Evolutionary conservation across 2,113 vertebrate species (phyloP), one percentile per base, ranked within the genome.

Genomic region (Vulpes lagopus): DNA sequence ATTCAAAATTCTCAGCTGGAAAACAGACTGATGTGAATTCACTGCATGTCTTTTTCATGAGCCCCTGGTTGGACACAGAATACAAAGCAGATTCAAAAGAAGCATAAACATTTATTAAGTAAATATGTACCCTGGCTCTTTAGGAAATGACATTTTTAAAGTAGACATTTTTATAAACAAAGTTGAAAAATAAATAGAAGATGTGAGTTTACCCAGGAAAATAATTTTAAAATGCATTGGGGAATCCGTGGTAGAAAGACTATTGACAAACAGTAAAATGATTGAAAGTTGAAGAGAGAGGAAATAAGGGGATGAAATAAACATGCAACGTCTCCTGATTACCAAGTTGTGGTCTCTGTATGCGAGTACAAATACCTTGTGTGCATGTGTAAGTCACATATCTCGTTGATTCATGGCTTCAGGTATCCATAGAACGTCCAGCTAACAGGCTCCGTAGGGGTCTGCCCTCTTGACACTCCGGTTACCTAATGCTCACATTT

Each of bases 101-200:
- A 86, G 69, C 32, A 59, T 53, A 92, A 87, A 65, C 51, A 38
- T 95, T 95, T 73, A 89, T 82, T 71, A 55, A 96, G n/a, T 65
- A 85, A 59, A 49, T 69, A 81, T 35, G 35, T 49, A 86, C 74
- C 35, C 15, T 65, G n/a, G 55, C 19, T 89, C 5, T 78, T 95
- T 55, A 84, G 69, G 53, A 96, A 92, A 80, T 92, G 51, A 35
- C n/a, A 83, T 76, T 69, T 64, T 64, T 89, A 94, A 95, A 78
- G 57, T 84, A 91, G 82, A 55, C 25, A n/a, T 90, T 86, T 78
- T 85, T 51, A 51, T 82, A 71, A 85, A 65, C 43, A 94, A 92
- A 94, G 43, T 91, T 95, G 32, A 55, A 94, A 90, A 95, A 89
- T 84, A 87, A 86, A 79, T 84, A 95, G 35, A 35, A 93, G 35